Base-by-base conservation (phyloP, 30 jellyfish, hydroid and myxozoan species). In the Hydra vulgaris region DNA sequence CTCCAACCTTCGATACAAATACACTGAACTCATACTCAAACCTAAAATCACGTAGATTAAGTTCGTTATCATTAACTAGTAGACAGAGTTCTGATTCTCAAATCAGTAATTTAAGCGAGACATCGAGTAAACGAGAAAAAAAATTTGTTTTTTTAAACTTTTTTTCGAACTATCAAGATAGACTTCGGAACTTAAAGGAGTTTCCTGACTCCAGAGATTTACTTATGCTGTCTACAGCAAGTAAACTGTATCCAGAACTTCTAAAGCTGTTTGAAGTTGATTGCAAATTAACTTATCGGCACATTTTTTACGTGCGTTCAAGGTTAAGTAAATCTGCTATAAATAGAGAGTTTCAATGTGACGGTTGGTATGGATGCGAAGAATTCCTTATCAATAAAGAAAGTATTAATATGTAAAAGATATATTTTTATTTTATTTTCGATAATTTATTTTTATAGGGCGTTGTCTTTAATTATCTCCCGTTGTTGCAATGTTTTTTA, bases 341-440 rank as follows among this genome's bases (percentile, higher is more conserved):
- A 25, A 78, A 78, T 0, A n/a, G 23, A 18, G 54, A 78, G 26
- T 78, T 78, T 53, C 53, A 21, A 55, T 78, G 85, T 78, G 85
- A 78, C n/a, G 85, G 85, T 56, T 78, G 77, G 27, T 78, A 27
- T 78, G 85, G 85, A 8, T 78, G 85, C 0, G 76, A 40, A 12
- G 61, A 40, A 40, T 12, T 40, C 12, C 61, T 3, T 40, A 3
- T 40, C 61, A 12, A 12, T 40, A 40, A 40, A 40, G 5, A 40
- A 40, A 40, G 61, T 40, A 40, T 3, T 40, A 40, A 40, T 40
- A 12, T 40, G 61, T 40, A 40, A 3, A 40, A 40, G 5, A 40
- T 40, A 12, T 40, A 40, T 40, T 40, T 40, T 12, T 40, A 3
- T 3, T 40, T 40, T 40, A 12, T 40, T 40, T 40, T 40, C 12